Evolutionary conservation across 2,888 invertebrate species (phyloP).

Genomic region (Hypsopygia costalis): DNA sequence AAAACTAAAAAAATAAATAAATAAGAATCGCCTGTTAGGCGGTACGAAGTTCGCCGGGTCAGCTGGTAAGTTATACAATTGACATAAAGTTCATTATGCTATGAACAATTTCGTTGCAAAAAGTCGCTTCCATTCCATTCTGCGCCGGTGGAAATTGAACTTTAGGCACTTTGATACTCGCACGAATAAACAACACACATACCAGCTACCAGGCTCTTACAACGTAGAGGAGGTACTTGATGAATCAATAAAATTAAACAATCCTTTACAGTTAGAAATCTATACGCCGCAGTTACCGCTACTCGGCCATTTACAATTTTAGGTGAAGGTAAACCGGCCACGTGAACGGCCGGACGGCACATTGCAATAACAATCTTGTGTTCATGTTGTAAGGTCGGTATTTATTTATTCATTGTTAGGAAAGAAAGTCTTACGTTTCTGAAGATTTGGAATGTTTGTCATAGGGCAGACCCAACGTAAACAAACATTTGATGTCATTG

Average conservation of each 20-base stretch:
- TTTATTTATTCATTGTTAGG: background rate
- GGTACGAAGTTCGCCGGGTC: no score
- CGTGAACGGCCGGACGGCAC: constrained; percentile 15
- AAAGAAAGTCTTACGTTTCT: constrained; percentile 10
- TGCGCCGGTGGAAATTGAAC: no score
- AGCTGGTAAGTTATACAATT: no score
- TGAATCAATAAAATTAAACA: constrained; percentile 13
- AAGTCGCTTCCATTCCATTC: no score
- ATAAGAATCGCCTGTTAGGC: no score
- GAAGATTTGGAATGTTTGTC: constrained; percentile 1
- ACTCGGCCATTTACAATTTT: constrained; percentile 57
- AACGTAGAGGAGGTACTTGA: no score
- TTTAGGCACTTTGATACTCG: no score
- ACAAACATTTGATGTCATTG: background rate
- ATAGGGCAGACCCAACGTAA: constrained; percentile 3
- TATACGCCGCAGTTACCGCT: constrained; percentile 35
- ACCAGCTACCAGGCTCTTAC: no score
- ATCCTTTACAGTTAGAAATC: constrained; percentile 60
- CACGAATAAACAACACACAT: no score
- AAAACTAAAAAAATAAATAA: no score
- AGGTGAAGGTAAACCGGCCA: constrained; percentile 66
- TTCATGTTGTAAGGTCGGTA: constrained; percentile 12
- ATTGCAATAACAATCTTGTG: constrained; percentile 3
- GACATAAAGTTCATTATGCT: no score
- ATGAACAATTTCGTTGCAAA: no score